A percentile compares a stretch with the other conserved stretches of the same genome.
These are phyloP conservation scores for Pogonocichla stellata DNA, from an alignment of 2,113 vertebrate species.

Conservation along the genomic window DNA sequence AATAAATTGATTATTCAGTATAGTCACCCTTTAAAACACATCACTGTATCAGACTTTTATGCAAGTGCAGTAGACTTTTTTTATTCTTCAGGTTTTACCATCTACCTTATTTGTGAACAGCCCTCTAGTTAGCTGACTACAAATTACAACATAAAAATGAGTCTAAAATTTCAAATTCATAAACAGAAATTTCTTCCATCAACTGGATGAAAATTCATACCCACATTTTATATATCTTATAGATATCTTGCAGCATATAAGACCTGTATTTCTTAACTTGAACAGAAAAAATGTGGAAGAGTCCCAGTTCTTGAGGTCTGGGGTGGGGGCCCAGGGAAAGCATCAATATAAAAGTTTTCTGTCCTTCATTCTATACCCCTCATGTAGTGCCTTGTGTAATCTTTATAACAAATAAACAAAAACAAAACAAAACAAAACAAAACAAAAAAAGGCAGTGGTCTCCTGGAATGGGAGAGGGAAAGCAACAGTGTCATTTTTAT, in stretches of 20 bases:
- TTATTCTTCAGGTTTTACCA: not conserved
- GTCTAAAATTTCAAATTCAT: not conserved
- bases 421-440: not conserved
- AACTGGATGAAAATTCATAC: not conserved
- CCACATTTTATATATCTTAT: not conserved
- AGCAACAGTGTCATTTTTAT: not conserved
- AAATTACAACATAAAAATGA: not conserved
- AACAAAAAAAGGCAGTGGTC: not conserved
- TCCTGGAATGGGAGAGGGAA: not conserved
- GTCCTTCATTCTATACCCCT: accelerated
- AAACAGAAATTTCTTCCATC: not conserved
- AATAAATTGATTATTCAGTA: not conserved
- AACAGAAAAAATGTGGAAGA: not conserved
- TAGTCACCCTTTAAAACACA: not conserved
- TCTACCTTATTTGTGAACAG: not conserved
- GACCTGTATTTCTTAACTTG: not conserved
- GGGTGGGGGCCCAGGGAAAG: not conserved
- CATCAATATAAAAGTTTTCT: not conserved
- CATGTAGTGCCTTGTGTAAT: not conserved
- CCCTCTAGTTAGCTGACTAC: not conserved
- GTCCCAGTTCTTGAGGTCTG: not conserved
- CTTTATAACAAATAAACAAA: not conserved
- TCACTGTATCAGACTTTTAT: not conserved
- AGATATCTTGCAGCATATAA: not conserved
- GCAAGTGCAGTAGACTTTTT: not conserved